A percentile compares a stretch with the other conserved stretches of the same genome.
Evolutionary conservation across 2,797 vertebrate species (phyloP).

Genomic region (Paramormyrops hopkinsi): DNA sequence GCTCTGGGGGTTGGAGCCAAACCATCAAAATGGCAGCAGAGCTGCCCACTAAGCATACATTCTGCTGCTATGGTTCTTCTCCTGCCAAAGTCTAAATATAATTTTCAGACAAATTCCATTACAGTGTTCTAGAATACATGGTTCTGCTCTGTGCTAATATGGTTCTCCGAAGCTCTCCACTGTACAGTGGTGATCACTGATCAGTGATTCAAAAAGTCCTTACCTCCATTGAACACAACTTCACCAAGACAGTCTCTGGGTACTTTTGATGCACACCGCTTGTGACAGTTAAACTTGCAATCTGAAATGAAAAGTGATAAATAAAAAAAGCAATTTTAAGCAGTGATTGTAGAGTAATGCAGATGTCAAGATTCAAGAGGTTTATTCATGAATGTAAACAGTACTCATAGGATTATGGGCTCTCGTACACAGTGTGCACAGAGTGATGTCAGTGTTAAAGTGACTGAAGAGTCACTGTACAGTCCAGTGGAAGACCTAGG

Average conservation of each 20-base stretch:
- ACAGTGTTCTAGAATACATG: background rate
- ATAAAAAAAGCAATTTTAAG: background rate
- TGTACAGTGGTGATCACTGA: background rate
- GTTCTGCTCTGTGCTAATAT: background rate
- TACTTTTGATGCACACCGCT: conserved; percentile 93
- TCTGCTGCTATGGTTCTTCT: background rate
- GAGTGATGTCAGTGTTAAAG: background rate
- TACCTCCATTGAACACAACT: conserved; percentile 92
- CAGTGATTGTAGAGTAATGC: background rate
- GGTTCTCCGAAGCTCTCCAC: background rate
- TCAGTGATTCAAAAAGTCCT: conserved; percentile 14
- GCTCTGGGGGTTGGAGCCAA: conserved; percentile 59
- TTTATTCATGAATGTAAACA: background rate
- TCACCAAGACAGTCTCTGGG: conserved; percentile 94
- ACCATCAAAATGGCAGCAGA: background rate
- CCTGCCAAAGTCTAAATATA: background rate
- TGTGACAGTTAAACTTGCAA: conserved; percentile 96
- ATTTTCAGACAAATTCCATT: background rate
- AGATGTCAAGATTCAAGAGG: background rate
- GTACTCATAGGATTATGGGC: background rate
- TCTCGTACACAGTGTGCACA: background rate
- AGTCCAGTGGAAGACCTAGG: background rate
- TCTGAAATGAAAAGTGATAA: conserved; percentile 55
- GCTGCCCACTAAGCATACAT: background rate
- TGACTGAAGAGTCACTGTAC: background rate